Base-by-base conservation (phyloP, 2,888 invertebrate genomes). In the Harpalus rufipes region DNA sequence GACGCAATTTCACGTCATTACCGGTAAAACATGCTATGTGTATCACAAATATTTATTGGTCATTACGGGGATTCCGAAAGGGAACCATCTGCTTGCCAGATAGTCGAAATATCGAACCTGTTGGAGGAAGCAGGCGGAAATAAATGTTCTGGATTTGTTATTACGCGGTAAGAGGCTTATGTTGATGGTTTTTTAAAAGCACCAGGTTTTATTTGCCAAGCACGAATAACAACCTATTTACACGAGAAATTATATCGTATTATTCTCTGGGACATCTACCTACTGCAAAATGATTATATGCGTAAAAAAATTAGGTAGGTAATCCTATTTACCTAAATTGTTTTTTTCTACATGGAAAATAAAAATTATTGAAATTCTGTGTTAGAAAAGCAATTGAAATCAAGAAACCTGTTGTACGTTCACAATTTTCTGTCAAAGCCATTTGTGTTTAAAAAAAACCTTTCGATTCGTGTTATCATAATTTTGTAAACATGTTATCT, bases 11-110 rank as follows among this genome's bases (percentile, higher is more conserved):
- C 51, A 80, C 59, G 79, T 80, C 79, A 80, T 85, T 80, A 72
- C 72, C 32, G 61, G 58, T 80, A 79, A 80, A 85, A 85, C 58
- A 68, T 68, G 72, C 59, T 44, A 85, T 65, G 85, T 85, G 68
- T 72, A 39, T 65, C 59, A 58, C 85, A 72, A 80, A 85, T 85
- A 85, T 85, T 85, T 85, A 85, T 85, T 85, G 79, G 80, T 65
- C 79, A 85, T 85, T 85, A 85, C 18, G 18, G 59, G 72, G 72
- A 74, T 74, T 74, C 16, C 12, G 58, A 56, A 68, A 18, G 72
- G n/a, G 65, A 18, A 16, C 41, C 44, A 74, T 41, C 72, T 74
- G 72, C 51, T 74, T 74, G 63, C 63, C 8, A 44, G 5, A 25
- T 32, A n/a, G 16, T 44, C 72, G 44, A 74, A 74, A 18, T 74